Evolutionary conservation across 2,888 invertebrate species (phyloP), one percentile per base, ranked within the genome.

Genomic region (Drosophila neonasuta): DNA sequence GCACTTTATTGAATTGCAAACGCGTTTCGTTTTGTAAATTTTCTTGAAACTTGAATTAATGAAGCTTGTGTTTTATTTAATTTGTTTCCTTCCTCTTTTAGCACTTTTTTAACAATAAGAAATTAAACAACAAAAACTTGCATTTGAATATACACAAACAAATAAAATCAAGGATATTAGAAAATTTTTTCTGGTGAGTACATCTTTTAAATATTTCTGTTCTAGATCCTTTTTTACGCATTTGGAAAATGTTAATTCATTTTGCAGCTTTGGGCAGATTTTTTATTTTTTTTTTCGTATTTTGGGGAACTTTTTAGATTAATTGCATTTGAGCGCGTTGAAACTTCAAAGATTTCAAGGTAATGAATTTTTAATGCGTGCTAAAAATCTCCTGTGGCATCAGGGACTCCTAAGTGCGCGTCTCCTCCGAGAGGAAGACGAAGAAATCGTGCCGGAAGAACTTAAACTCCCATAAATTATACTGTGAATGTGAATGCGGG

Each of bases 341-440:
- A 30, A 50, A 56, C 50, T 55, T 45, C 32, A 69, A 65, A 77
- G 49, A 36, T 49, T 29, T 51, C 32, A 45, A 64, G 65, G 57
- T 69, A 71, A 69, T 82, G 74, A 64, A 80, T 77, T 77, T 77
- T 79, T 81, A 85, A 85, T 66, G 79, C 51, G 52, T 34, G 36
- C 57, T 51, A 30, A 65, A 71, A 74, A 68, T 55, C 56, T 57
- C 32, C 20, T 11, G 54, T 30, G 52, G 59, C 45, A 60, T 34
- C 13, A 24, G 60, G 44, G 66, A 8, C 64, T 64, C 58, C 62
- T 58, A 44, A 71, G 71, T 49, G 62, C 45, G n/a, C 7, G 52
- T 29, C 62, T 49, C 52, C 68, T 56, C 20, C 44, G 44, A 44
- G 6, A 46, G 36, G 42, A 20, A 15, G 10, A 15, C n/a, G 36